Conservation (phyloP, 2,797 vertebrate species). For the Schizopygopsis malacanthus region DNA sequence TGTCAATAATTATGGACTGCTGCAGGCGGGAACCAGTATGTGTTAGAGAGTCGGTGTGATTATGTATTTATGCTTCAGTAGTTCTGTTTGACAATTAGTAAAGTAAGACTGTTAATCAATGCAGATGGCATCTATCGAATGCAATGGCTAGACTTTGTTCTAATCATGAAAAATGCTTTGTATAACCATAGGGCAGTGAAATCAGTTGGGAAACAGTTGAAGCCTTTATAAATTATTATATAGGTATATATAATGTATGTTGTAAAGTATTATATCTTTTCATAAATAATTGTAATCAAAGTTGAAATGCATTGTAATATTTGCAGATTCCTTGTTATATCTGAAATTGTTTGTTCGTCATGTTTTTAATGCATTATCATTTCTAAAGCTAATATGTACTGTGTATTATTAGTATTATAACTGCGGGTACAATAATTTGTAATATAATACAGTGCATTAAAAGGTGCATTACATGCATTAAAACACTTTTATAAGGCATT, state of each 20-base stretch:
- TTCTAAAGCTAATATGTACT: background rate
- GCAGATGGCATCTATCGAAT: background rate
- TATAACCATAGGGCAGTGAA: background rate
- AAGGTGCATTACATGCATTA: background rate
- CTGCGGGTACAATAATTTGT: background rate
- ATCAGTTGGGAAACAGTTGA: background rate
- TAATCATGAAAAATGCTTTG: constrained; percentile 18
- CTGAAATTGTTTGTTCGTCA: background rate
- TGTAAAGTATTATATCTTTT: background rate
- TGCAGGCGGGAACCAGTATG: constrained; percentile 44
- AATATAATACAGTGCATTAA: background rate
- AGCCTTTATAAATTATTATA: background rate
- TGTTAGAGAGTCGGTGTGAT: constrained; percentile 19
- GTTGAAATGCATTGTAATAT: background rate
- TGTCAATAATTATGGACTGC: constrained; percentile 86
- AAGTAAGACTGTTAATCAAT: constrained; percentile 4
- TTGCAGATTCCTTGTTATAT: background rate
- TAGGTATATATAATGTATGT: background rate
- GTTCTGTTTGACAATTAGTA: background rate
- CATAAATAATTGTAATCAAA: background rate
- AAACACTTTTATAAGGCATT: background rate
- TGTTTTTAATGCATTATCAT: background rate
- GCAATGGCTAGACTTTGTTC: constrained; percentile 1
- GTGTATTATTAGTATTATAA: background rate
- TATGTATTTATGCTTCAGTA: constrained; percentile 18